Base-by-base conservation (phyloP, 2,888 invertebrate species). In the Pterostichus madidus region DNA sequence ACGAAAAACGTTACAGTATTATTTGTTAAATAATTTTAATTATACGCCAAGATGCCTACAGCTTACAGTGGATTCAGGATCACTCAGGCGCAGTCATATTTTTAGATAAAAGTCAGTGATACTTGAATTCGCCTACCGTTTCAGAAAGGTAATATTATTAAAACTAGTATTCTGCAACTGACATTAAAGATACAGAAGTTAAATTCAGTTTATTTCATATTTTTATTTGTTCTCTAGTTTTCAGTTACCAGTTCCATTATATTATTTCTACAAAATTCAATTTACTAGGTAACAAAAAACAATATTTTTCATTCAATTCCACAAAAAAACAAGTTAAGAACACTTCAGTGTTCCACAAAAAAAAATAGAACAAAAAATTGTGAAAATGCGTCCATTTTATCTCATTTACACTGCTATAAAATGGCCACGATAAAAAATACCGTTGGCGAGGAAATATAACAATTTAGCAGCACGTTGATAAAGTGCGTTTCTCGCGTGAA, bases 211-310 rank as follows among this genome's bases (percentile, higher is more conserved):
- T n/a, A 49, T 49, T 35, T 32, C 31, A n/a, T 32, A 35, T 31
- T 61, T 64, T 35, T 64, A 64, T 64, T 64, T 64, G 5, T 2
- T 5, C 49, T 64, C 5, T 31, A 31, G 59, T 31, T 59, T 59
- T 59, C 59, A 64, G 64, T 64, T 64, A 32, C 39, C 8, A 39
- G 64, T 31, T 64, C 39, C 32, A 31, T 71, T 71, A 15, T 71
- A 71, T 44, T 71, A 71, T 71, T 71, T 71, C 13, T 31, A 71
- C 11, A 44, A 17, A 71, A 71, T 71, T 71, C 68, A 71, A 71
- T 71, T 71, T 71, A 71, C 24, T 5, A n/a, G 32, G n/a, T 39
- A 71, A 44, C 44, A 71, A 71, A 71, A 39, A 32, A 64, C 11
- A 64, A 32, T 35, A 35, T 35, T 64, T 61, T 64, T 35, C 32